Percentiles rank a stretch among this genome's conserved stretches.
Conservation (phyloP, 2,797 vertebrate species). For the Gallinago stenura region DNA sequence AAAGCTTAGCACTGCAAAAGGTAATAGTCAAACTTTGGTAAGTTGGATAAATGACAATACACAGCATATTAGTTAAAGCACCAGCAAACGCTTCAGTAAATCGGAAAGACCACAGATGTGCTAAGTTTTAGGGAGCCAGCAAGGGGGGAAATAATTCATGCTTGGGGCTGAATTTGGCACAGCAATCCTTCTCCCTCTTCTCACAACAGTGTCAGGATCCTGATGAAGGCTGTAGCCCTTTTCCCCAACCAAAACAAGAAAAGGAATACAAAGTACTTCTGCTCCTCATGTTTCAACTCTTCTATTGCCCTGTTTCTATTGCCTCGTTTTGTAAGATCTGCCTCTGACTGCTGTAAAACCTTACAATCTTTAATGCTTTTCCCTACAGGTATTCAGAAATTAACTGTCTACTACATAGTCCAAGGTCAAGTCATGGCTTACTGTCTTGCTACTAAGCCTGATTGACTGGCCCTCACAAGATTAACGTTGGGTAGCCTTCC, state of each 20-base stretch:
- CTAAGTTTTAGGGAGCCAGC: not conserved
- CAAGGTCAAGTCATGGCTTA: not conserved
- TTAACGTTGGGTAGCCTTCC: not conserved
- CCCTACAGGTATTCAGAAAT: not conserved
- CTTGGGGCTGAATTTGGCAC: not conserved
- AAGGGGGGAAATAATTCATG: not conserved
- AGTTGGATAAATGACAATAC: not conserved
- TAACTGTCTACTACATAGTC: not conserved
- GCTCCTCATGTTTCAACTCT: not conserved
- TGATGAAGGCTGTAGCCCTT: not conserved
- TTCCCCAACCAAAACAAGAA: not conserved
- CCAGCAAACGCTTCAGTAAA: not conserved
- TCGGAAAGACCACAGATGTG: not conserved
- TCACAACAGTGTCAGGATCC: not conserved
- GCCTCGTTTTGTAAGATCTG: not conserved
- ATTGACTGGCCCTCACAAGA: not conserved
- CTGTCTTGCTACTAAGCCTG: not conserved
- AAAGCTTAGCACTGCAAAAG: not conserved
- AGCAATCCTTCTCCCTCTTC: not conserved
- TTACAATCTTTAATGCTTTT: not conserved
- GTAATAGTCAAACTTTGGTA: not conserved
- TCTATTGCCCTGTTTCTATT: not conserved
- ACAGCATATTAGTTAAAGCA: not conserved
- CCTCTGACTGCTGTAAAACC: not conserved
- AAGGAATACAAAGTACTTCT: not conserved